These are phyloP conservation scores for Drosophila tani DNA, from an alignment of 1,140 invertebrate species.

Conservation along the genomic window DNA sequence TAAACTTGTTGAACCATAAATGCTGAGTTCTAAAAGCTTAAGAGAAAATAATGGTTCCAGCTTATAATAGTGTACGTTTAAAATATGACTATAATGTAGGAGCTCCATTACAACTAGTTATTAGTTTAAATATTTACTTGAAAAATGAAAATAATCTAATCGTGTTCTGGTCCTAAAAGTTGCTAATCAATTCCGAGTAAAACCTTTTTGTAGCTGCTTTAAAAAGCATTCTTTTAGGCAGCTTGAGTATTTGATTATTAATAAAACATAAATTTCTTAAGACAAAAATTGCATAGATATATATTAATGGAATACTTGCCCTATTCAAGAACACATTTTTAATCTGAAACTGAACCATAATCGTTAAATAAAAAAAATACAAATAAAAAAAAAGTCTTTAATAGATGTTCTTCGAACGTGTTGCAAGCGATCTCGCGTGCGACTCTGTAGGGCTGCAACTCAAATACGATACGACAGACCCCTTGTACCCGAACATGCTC, in stretches of 20 bases:
- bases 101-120: no score
- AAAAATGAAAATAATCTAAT: not conserved
- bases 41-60: no score
- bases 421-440: constrained; percentile 33
- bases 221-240: not conserved
- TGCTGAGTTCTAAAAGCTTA: no score
- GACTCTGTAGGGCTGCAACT: no score
- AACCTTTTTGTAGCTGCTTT: not conserved
- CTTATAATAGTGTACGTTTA: no score
- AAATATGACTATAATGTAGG: no score
- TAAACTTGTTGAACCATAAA: no score
- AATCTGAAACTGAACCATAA: not conserved
- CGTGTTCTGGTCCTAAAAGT: no score
- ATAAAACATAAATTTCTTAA: not conserved
- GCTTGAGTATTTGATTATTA: not conserved
- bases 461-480: not conserved
- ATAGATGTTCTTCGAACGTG: not conserved
- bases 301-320: not conserved
- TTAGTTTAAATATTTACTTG: no score
- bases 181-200: not conserved
- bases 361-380: no score
- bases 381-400: no score
- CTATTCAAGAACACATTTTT: not conserved
- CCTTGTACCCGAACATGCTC: constrained; percentile 16
- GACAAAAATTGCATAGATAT: no score